Evolutionary conservation across 2,113 vertebrate species (phyloP).

Genomic region (Cyanoderma ruficeps): DNA sequence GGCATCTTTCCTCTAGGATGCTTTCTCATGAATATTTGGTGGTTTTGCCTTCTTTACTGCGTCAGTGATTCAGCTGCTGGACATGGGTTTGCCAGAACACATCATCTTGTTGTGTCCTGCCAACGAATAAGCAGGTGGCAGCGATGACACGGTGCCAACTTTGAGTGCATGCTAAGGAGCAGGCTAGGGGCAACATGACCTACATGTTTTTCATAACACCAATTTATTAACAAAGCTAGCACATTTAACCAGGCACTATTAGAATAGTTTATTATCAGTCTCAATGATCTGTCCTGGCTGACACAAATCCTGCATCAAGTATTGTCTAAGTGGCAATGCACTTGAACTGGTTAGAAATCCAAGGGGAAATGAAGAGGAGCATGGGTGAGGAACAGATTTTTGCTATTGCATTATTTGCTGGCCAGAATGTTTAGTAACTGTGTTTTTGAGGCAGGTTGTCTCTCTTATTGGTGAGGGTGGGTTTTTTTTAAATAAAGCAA

Average conservation of each 20-base stretch:
- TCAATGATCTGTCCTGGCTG: background rate
- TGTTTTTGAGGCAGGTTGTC: background rate
- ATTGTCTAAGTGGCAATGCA: background rate
- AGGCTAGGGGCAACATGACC: background rate
- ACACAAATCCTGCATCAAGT: background rate
- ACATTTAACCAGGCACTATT: background rate
- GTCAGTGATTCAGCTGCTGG: background rate
- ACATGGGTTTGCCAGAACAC: background rate
- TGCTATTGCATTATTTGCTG: background rate
- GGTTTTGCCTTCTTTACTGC: background rate
- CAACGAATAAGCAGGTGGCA: slow-evolving; percentile 11
- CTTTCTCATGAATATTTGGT: background rate
- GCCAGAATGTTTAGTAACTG: background rate
- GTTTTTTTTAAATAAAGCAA: background rate
- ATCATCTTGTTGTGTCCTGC: background rate
- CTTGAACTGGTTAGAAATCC: background rate
- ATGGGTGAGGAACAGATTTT: background rate
- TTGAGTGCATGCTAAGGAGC: background rate
- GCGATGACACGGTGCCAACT: background rate
- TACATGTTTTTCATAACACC: background rate
- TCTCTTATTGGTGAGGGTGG: background rate
- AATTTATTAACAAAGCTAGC: background rate
- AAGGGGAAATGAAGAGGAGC: background rate
- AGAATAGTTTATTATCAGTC: background rate
- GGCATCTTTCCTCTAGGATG: background rate